A percentile compares a stretch with the other conserved stretches of the same genome.
Conservation (phyloP, 2,888 invertebrate genomes). For the Odontocerum albicorne region DNA sequence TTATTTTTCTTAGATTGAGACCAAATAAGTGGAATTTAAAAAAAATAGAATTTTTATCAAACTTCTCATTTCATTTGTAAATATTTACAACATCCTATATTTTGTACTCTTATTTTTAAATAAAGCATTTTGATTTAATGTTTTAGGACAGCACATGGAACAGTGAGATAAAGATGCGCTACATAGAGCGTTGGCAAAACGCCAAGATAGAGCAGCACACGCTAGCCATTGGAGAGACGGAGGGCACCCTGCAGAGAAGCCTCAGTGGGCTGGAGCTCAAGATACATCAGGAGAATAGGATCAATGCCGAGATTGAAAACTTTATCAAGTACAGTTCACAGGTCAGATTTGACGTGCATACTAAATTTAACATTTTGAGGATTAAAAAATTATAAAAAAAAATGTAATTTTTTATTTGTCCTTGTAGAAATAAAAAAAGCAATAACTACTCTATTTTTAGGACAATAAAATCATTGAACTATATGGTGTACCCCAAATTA, state of each 20-base stretch:
- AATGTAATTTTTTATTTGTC: neutral
- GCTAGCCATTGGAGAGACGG: slow-evolving; percentile 18
- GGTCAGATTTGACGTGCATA: no score
- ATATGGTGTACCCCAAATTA: no score
- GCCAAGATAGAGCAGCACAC: slow-evolving; percentile 27
- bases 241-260: slow-evolving; percentile 8
- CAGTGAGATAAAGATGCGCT: slow-evolving; percentile 27
- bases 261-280: slow-evolving; percentile 16
- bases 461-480: no score
- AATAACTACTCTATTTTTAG: neutral
- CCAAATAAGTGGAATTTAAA: no score
- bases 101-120: no score
- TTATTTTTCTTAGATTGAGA: no score
- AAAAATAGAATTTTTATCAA: no score
- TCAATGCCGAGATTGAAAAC: slow-evolving; percentile 25
- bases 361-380: no score
- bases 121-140: no score
- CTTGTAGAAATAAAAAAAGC: neutral
- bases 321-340: slow-evolving; percentile 21
- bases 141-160: slow-evolving; percentile 29
- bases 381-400: no score
- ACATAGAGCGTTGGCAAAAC: slow-evolving; percentile 23
- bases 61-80: neutral
- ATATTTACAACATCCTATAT: neutral
- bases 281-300: slow-evolving; percentile 24